Conservation (phyloP, 2,797 vertebrate genomes). For the Ctenochaetus hawaiiensis region DNA sequence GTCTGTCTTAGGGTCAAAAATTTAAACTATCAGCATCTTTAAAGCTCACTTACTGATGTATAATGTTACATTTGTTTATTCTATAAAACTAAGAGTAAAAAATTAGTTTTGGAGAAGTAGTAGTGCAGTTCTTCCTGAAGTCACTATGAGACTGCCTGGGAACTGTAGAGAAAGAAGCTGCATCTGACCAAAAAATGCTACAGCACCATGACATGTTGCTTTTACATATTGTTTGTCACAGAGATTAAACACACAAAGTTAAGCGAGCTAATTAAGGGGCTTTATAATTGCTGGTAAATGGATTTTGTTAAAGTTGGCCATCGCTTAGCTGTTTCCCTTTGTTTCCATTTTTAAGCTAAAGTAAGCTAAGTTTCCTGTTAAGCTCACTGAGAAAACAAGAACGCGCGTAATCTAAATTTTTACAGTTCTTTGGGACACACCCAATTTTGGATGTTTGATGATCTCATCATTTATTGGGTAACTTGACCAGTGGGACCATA, state of each 20-base stretch:
- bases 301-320: background rate
- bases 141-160: background rate
- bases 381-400: background rate
- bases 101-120: background rate
- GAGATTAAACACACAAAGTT: background rate
- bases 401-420: too few species aligned
- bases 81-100: background rate
- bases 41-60: too few species aligned
- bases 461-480: slow-evolving; percentile 11
- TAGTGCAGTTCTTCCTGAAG: background rate
- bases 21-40: background rate
- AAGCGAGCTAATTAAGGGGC: background rate
- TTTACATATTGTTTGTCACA: background rate
- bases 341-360: slow-evolving; percentile 23
- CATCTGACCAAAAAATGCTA: background rate
- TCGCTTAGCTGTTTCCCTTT: background rate
- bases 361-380: background rate
- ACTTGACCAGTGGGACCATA: slow-evolving; percentile 34
- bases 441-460: slow-evolving; percentile 5
- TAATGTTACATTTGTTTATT: background rate
- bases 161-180: background rate
- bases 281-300: background rate
- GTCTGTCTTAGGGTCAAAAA: background rate
- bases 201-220: background rate
- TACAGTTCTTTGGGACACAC: too few species aligned